Percentiles rank a stretch among this genome's conserved stretches.
Conservation (phyloP, 2,113 vertebrate species). For the Gymnogyps californianus region DNA sequence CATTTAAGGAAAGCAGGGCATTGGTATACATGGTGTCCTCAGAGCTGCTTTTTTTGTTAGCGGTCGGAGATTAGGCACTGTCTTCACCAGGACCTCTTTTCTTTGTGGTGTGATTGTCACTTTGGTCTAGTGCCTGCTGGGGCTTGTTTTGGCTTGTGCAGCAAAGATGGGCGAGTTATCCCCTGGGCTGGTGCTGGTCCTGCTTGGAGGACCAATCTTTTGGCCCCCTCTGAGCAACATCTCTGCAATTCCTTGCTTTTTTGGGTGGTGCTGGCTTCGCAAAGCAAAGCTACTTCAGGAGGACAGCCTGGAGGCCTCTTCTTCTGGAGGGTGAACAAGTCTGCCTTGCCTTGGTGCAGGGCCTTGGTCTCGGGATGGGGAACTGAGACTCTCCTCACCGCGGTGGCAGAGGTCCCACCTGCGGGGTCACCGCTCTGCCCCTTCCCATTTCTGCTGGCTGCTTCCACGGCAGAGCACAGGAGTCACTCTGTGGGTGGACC, state of each 20-base stretch:
- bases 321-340: not conserved
- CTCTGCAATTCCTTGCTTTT: not conserved
- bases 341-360: not conserved
- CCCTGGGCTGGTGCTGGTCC: not conserved
- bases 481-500: not conserved
- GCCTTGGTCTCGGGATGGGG: not conserved
- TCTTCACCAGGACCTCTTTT: not conserved
- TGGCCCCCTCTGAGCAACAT: not conserved
- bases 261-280: not conserved
- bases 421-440: not conserved
- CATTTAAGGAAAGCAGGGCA: not conserved
- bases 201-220: not conserved
- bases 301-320: not conserved
- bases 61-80: not conserved
- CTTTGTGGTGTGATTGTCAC: not conserved
- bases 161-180: not conserved
- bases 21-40: not conserved
- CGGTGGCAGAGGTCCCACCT: not conserved
- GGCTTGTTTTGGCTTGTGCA: not conserved
- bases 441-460: not conserved
- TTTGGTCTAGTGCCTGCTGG: not conserved
- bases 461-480: fast-evolving
- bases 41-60: not conserved
- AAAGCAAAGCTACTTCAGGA: not conserved
- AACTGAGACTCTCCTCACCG: not conserved